Percentiles rank a stretch among this genome's conserved stretches.
phyloP scores from a whole-genome alignment of 2,113 vertebrate species.

The Ageneiosus marmoratus region DNA sequence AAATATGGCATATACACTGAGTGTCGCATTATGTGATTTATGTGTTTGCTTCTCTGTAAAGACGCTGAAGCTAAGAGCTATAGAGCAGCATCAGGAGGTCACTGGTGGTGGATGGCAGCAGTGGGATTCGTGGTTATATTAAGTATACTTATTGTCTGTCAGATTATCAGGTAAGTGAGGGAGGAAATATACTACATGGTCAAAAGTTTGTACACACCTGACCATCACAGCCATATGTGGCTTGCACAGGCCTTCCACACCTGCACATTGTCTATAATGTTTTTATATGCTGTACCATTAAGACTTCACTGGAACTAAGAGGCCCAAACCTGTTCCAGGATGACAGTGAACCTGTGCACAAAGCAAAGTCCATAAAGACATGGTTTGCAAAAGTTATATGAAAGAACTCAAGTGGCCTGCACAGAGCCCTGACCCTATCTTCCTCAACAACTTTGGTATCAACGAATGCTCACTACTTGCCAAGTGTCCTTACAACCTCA shows the following conservation, averaged over 20 bases:
- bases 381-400: background rate
- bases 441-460: background rate
- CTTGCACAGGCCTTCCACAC: too few species aligned
- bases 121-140: background rate
- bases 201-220: background rate
- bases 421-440: background rate
- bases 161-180: background rate
- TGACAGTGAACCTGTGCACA: background rate
- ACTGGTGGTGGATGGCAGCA: slow-evolving; percentile 4
- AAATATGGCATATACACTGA: background rate
- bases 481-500: background rate
- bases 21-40: background rate
- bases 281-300: too few species aligned
- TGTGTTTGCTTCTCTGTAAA: background rate
- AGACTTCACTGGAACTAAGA: background rate
- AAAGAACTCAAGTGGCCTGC: background rate
- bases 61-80: background rate
- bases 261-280: background rate
- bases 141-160: background rate
- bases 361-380: background rate
- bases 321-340: background rate
- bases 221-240: background rate
- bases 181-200: background rate
- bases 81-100: background rate
- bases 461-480: background rate